Base-by-base conservation (phyloP, 2,797 vertebrate genomes). In the Rhinella marina region DNA sequence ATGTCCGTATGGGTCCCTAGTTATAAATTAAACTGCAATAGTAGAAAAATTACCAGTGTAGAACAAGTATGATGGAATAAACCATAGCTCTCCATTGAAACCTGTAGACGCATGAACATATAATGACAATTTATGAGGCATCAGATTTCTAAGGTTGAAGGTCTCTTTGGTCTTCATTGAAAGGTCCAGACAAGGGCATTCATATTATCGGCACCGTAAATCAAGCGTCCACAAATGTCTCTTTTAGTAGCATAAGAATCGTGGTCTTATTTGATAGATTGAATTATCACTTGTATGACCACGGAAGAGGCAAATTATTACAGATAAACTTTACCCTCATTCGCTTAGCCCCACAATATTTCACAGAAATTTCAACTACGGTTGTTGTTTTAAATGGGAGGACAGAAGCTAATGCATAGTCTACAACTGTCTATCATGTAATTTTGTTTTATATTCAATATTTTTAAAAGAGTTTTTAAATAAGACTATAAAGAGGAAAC, bases 101-200 rank as follows among this genome's bases (percentile, higher is more conserved):
- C n/a, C 62, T 68, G 25, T 54, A 72, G 48, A 23, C 1, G n/a
- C 59, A 23, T 70, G 48, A 82, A 83, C 62, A 56, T 29, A 56
- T 83, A 83, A 70, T 70, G 62, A 68, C 8, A 56, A 83, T 83
- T 83, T 83, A 83, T 83, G 81, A 83, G 81, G 16, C 64, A 83
- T 70, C 13, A 27, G 32, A 70, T 83, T 83, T 83, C 70, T 70
- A 70, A 82, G 81, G 64, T 70, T 70, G 25, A 83, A 83, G 81
- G 81, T 83, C 50, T 70, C 23, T 68, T 70, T 83, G 48, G 64
- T 70, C 62, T 56, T 83, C 25, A 54, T 56, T 12, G 64, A 70
- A 70, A 70, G 50, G 81, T 70, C 64, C 62, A 27, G 61, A 70
- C 50, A 70, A 70, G 81, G 50, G 81, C 64, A 83, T 25, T 52